A percentile compares a stretch with the other conserved stretches of the same genome.
Conservation (phyloP, 64 coral and sea anemone species). For the Hydrozoanthus tunicans region DNA sequence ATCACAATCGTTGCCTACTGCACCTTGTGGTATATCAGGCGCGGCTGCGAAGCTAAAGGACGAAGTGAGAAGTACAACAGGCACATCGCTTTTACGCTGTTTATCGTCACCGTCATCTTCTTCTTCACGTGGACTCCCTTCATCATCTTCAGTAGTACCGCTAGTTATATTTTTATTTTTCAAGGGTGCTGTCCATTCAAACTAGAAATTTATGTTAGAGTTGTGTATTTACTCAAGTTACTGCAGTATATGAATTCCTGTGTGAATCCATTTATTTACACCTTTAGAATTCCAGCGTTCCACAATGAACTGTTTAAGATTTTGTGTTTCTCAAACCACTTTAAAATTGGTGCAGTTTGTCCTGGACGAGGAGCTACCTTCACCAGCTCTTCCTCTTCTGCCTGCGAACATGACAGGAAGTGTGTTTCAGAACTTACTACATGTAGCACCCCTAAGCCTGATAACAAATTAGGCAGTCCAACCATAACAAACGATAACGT, state of each 20-base stretch:
- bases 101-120: conserved; percentile 39
- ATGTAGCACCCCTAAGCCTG: background rate
- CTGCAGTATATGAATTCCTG: conserved; percentile 45
- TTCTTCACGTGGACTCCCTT: conserved; percentile 35
- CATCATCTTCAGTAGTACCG: conserved; percentile 14
- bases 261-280: conserved; percentile 41
- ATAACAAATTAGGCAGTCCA: background rate
- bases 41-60: background rate
- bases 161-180: background rate
- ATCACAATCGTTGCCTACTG: background rate
- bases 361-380: background rate
- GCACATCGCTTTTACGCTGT: background rate
- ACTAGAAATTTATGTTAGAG: background rate
- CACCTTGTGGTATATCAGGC: background rate
- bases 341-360: background rate
- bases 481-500: background rate
- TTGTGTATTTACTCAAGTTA: background rate
- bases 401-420: background rate
- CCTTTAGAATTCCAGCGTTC: conserved; percentile 13
- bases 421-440: background rate
- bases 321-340: background rate
- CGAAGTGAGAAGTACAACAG: background rate
- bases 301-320: background rate
- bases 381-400: conserved; percentile 13
- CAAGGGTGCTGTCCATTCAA: background rate